Evolutionary conservation across 2,888 invertebrate species (phyloP).

Genomic region (Notodonta dromedarius): DNA sequence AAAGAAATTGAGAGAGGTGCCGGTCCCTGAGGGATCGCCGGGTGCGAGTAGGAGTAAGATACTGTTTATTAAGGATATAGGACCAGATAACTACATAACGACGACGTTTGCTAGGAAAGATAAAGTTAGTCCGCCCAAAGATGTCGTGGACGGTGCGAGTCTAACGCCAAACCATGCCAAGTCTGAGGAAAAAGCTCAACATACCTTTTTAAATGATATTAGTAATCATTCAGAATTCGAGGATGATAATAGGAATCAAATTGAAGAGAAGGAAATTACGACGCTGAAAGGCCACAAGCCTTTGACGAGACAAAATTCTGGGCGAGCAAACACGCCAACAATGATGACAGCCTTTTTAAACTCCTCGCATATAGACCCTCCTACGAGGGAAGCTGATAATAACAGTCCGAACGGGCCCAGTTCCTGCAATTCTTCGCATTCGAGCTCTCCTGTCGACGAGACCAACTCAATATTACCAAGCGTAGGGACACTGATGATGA

Average conservation of each 20-base stretch:
- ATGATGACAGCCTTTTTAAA: constrained; percentile 80
- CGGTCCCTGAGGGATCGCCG: constrained; percentile 72
- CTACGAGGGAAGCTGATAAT: constrained; percentile 58
- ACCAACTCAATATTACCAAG: constrained; percentile 57
- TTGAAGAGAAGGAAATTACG: constrained; percentile 77
- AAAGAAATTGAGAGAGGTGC: constrained; percentile 71
- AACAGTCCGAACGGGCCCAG: constrained; percentile 69
- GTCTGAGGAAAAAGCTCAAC: constrained; percentile 79
- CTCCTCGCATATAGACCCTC: constrained; percentile 68
- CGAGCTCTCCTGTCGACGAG: constrained; percentile 73
- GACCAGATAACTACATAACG: constrained; percentile 89
- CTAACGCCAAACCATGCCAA: constrained; percentile 71
- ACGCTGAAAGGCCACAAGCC: constrained; percentile 87
- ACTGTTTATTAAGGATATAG: constrained; percentile 86
- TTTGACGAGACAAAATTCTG: constrained; percentile 86
- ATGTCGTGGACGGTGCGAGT: constrained; percentile 61
- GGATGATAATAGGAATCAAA: constrained; percentile 79
- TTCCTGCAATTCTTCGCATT: constrained; percentile 75
- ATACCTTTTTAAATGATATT: constrained; percentile 76
- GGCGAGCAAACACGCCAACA: constrained; percentile 79
- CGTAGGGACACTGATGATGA: constrained; percentile 75
- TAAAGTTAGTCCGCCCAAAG: constrained; percentile 55
- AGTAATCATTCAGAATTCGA: constrained; percentile 79
- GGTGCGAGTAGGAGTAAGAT: constrained; percentile 82
- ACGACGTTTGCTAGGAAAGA: constrained; percentile 84